phyloP scores from a whole-genome alignment of 2,113 vertebrate genomes.

The Corapipo altera region DNA sequence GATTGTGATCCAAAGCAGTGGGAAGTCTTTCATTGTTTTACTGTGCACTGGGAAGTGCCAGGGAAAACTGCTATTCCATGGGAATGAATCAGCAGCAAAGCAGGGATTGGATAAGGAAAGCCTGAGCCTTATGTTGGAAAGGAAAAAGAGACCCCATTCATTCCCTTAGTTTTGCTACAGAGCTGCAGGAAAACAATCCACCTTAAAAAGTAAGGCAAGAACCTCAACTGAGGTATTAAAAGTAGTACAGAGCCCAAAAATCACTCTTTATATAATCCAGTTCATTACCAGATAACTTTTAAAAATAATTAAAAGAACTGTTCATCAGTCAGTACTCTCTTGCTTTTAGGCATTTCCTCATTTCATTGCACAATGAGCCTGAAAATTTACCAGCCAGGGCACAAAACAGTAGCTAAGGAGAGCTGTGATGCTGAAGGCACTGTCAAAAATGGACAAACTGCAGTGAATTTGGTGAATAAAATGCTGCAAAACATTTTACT shows the following conservation, averaged over 20 bases:
- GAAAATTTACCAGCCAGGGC: neutral
- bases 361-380: neutral
- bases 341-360: neutral
- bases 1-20: neutral
- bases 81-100: neutral
- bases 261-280: neutral
- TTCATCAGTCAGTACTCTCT: neutral
- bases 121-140: neutral
- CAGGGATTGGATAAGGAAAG: neutral
- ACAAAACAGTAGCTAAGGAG: neutral
- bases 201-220: neutral
- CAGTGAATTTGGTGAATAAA: neutral
- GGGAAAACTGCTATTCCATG: neutral
- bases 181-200: neutral
- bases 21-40: neutral
- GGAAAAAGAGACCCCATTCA: neutral
- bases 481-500: neutral
- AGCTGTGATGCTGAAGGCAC: neutral
- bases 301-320: neutral
- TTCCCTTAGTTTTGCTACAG: neutral
- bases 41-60: neutral
- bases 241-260: neutral
- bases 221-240: neutral
- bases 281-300: neutral
- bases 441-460: neutral